phyloP scores from a whole-genome alignment of 2,888 invertebrate species.

The Polia nebulosa region DNA sequence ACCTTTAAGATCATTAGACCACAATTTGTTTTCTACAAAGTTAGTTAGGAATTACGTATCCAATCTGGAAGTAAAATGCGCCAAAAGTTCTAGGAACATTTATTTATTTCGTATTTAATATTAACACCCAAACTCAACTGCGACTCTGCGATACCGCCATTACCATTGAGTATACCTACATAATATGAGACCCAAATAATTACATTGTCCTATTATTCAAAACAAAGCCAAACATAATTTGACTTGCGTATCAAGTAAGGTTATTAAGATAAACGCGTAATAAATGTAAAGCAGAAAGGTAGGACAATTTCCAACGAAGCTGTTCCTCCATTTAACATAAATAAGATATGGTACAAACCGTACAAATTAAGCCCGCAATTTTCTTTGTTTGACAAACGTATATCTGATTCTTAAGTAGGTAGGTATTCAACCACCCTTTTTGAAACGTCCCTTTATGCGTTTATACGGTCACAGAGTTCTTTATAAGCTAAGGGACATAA shows the following conservation, averaged over 20 bases:
- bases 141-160: no score
- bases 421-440: slow-evolving; percentile 13
- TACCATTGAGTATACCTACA: neutral
- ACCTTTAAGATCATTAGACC: neutral
- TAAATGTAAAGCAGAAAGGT: slow-evolving; percentile 29
- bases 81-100: no score
- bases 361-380: slow-evolving; percentile 48
- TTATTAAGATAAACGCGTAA: slow-evolving; percentile 47
- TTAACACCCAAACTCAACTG: no score
- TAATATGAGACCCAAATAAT: slow-evolving; percentile 10
- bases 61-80: no score
- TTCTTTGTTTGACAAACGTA: slow-evolving; percentile 44
- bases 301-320: slow-evolving; percentile 23
- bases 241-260: slow-evolving; percentile 1
- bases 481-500: neutral
- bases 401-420: slow-evolving; percentile 33
- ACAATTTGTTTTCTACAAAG: no score
- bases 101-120: no score
- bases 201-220: slow-evolving; percentile 2
- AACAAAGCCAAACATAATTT: slow-evolving; percentile 30
- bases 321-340: slow-evolving; percentile 28
- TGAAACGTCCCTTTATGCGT: no score
- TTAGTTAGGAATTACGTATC: no score
- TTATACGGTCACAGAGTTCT: neutral
- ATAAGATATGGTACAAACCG: slow-evolving; percentile 22